These are phyloP conservation scores for Atethmia centrago DNA, from an alignment of 2,888 invertebrate species.

Conservation along the genomic window DNA sequence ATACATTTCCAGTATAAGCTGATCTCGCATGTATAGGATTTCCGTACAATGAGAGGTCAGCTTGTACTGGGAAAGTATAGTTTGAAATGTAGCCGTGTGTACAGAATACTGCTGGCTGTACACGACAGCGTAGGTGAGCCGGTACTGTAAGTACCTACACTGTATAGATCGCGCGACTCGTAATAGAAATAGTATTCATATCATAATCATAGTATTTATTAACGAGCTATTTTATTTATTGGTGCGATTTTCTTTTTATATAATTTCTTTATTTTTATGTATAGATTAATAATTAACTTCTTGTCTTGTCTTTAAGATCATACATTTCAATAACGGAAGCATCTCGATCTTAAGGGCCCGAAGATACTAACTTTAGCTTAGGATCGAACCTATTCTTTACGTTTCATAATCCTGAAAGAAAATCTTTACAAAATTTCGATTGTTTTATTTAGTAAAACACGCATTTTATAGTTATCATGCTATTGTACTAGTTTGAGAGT, in stretches of 20 bases:
- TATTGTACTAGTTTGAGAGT: neutral
- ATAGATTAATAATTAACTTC: slow-evolving; percentile 6
- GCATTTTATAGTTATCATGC: neutral
- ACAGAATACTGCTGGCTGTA: neutral
- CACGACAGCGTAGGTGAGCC: neutral
- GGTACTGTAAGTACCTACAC: neutral
- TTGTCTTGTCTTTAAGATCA: slow-evolving; percentile 5
- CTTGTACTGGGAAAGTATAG: too few species aligned
- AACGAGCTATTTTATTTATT: slow-evolving; percentile 32
- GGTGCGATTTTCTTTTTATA: slow-evolving; percentile 38
- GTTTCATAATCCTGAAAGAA: neutral
- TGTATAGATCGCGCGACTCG: slow-evolving; percentile 33
- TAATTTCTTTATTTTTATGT: slow-evolving; percentile 11
- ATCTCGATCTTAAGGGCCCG: slow-evolving; percentile 34
- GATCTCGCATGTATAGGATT: too few species aligned
- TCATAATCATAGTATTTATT: slow-evolving; percentile 33
- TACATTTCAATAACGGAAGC: neutral
- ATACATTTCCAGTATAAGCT: too few species aligned
- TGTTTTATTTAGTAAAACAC: neutral
- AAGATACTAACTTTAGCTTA: slow-evolving; percentile 5
- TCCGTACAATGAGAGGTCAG: too few species aligned
- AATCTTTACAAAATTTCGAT: neutral
- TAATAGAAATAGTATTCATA: slow-evolving; percentile 12
- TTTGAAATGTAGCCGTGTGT: too few species aligned
- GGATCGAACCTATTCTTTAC: neutral